Percentiles rank a stretch among this genome's conserved stretches.
Evolutionary conservation across 1,140 invertebrate genomes (phyloP).

Genomic region (Pristionchus pacificus): DNA sequence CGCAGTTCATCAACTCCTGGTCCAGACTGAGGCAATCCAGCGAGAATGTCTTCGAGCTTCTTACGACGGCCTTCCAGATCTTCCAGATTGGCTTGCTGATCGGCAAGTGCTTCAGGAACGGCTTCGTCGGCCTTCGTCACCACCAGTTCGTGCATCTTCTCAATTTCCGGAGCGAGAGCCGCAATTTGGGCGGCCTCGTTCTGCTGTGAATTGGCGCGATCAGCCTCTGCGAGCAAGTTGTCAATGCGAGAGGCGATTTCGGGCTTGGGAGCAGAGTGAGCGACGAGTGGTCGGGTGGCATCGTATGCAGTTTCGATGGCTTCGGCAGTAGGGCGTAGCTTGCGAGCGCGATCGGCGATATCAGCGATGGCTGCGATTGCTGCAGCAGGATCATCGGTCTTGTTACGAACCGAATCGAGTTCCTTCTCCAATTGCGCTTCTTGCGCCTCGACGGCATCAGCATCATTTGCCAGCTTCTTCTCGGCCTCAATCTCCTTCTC

Average conservation of each 20-base stretch:
- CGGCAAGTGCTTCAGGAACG: slow-evolving; percentile 31
- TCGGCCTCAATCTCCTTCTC: slow-evolving; percentile 19
- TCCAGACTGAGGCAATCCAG: slow-evolving; percentile 33
- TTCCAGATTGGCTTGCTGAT: slow-evolving; percentile 37
- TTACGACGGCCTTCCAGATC: slow-evolving; percentile 34
- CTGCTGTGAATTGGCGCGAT: background rate
- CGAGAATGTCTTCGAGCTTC: slow-evolving; percentile 38
- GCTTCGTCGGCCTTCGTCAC: slow-evolving; percentile 19
- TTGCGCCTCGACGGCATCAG: background rate
- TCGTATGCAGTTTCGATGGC: background rate
- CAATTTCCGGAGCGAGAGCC: slow-evolving; percentile 21
- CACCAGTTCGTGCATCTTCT: slow-evolving; percentile 16
- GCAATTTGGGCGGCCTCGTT: slow-evolving; percentile 18
- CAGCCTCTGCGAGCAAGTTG: background rate
- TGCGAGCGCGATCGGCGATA: background rate
- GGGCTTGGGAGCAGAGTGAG: background rate
- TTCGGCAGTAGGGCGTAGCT: background rate
- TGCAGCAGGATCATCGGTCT: background rate
- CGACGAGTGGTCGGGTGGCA: background rate
- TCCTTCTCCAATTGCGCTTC: slow-evolving; percentile 23
- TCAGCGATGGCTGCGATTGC: background rate
- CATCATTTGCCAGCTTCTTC: slow-evolving; percentile 4
- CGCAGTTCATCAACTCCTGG: slow-evolving; percentile 34
- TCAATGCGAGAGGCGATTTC: background rate
- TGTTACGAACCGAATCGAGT: slow-evolving; percentile 8